A percentile compares a stretch with the other conserved stretches of the same genome.
Conservation (phyloP, 2,888 invertebrate species). For the Brachyopa scutellaris region DNA sequence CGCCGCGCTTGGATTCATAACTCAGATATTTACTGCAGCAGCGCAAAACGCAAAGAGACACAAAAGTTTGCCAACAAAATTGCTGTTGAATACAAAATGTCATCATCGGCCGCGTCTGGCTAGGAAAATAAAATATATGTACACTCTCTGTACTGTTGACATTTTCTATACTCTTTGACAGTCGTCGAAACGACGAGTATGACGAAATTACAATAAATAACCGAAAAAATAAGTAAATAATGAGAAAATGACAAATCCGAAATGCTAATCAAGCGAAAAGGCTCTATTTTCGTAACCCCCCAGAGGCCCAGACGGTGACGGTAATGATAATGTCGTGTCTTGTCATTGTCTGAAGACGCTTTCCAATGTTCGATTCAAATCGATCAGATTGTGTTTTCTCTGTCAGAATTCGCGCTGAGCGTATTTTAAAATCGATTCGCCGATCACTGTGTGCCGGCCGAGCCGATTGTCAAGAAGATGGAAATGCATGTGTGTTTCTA, state of each 20-base stretch:
- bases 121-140: neutral
- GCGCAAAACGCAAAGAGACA: neutral
- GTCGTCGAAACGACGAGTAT: too few relatives aligned
- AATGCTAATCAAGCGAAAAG: constrained; percentile 8
- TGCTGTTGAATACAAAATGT: neutral
- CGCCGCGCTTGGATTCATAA: neutral
- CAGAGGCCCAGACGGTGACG: constrained; percentile 27
- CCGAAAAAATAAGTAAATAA: constrained; percentile 4
- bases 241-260: neutral
- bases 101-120: neutral
- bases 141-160: neutral
- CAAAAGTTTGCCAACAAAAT: constrained; percentile 20
- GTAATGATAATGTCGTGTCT: constrained; percentile 19
- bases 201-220: constrained; percentile 41
- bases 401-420: neutral
- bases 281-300: constrained; percentile 42
- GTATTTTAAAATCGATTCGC: neutral
- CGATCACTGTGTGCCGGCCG: neutral
- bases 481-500: neutral
- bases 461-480: neutral
- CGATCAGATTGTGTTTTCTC: neutral
- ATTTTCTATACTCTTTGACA: constrained; percentile 17
- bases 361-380: neutral
- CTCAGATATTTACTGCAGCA: constrained; percentile 4
- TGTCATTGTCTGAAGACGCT: constrained; percentile 22